Conservation (phyloP, 1,140 invertebrate genomes). For the Coptotermes formosanus region DNA sequence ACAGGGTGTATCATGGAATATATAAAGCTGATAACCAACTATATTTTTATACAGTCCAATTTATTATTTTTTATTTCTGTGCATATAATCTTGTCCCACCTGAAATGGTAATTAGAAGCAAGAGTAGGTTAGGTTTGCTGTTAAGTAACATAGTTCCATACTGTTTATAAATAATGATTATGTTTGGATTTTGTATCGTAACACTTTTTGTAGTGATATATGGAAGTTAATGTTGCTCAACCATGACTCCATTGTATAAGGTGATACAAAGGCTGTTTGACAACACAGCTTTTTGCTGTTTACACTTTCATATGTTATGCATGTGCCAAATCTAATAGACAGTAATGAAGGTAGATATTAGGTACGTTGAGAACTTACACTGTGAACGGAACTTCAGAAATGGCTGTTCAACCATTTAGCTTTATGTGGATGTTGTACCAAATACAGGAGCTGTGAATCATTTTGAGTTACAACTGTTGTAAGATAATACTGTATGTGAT, state of each 20-base stretch:
- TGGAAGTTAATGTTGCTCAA: background rate
- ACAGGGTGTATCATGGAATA: background rate
- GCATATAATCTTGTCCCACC: background rate
- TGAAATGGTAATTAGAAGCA: background rate
- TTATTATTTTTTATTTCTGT: background rate
- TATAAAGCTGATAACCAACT: background rate
- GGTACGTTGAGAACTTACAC: background rate
- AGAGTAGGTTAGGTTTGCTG: background rate
- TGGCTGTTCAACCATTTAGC: background rate
- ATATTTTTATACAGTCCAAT: background rate
- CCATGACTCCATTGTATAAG: background rate
- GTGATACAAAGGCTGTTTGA: background rate
- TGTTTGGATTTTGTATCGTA: background rate
- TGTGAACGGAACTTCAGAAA: background rate
- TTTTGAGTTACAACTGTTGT: background rate
- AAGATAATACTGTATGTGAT: background rate
- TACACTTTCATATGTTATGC: background rate
- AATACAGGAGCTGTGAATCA: background rate
- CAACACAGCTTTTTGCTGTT: background rate
- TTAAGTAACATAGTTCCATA: background rate
- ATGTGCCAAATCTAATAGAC: background rate
- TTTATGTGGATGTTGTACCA: background rate
- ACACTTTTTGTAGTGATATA: background rate
- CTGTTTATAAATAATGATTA: background rate
- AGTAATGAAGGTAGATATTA: background rate